A percentile compares a stretch with the other conserved stretches of the same genome.
phyloP scores from a whole-genome alignment of 2,888 invertebrate species.

The Drosophila mayaguana region DNA sequence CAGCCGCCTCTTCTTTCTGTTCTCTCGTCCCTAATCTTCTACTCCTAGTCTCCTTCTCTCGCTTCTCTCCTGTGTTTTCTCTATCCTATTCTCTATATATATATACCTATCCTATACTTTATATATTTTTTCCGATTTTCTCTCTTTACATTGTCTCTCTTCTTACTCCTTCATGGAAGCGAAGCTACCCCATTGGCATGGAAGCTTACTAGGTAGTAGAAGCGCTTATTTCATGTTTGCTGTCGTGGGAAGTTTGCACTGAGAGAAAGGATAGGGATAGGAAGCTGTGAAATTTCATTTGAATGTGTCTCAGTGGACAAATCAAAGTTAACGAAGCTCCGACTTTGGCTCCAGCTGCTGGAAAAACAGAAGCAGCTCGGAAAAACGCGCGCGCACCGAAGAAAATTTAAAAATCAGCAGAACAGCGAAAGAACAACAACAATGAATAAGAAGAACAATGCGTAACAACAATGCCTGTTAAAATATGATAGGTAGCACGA shows the following conservation, averaged over 20 bases:
- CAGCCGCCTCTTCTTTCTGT: neutral
- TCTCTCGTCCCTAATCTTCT: neutral
- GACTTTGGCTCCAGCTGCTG: constrained; percentile 13
- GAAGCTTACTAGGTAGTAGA: constrained; percentile 1
- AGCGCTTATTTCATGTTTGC: constrained; percentile 18
- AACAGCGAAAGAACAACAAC: constrained; percentile 32
- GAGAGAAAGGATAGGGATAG: neutral
- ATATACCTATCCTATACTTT: too few species aligned
- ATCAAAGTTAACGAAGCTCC: constrained; percentile 73
- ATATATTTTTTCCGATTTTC: too few species aligned
- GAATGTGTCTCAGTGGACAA: constrained; percentile 78
- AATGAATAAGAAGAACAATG: neutral
- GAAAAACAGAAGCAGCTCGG: constrained; percentile 24
- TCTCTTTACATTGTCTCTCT: too few species aligned
- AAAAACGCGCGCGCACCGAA: constrained; percentile 40
- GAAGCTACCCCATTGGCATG: constrained; percentile 12
- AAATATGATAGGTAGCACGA: constrained; percentile 6
- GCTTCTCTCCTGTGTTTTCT: too few species aligned
- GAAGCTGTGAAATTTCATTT: constrained; percentile 65
- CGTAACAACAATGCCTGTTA: constrained; percentile 12
- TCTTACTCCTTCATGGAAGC: neutral
- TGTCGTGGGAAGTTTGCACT: constrained; percentile 8
- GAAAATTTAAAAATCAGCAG: constrained; percentile 44
- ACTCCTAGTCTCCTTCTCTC: too few species aligned
- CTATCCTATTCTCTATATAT: too few species aligned